Evolutionary conservation across 2,888 invertebrate genomes (phyloP).

Genomic region (Ophion slaviceki): DNA sequence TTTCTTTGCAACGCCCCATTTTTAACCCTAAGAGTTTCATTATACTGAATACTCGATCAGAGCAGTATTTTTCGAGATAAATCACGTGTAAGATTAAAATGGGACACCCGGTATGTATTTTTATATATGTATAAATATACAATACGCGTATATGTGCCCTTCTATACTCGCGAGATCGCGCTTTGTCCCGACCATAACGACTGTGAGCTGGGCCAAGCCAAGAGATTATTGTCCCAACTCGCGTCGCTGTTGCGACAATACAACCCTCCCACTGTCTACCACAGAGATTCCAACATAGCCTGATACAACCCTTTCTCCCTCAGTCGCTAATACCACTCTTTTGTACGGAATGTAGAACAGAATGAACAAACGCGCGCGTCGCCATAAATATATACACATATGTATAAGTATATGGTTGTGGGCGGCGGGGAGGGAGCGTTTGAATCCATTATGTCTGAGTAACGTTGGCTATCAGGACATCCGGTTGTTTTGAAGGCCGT

Average conservation of each 20-base stretch:
- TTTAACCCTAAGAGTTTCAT: too few relatives aligned
- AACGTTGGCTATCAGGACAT: too few relatives aligned
- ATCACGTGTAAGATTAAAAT: too few relatives aligned
- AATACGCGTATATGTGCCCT: background rate
- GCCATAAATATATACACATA: too few relatives aligned
- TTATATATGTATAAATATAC: background rate
- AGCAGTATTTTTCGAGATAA: too few relatives aligned
- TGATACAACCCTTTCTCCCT: slow-evolving; percentile 28
- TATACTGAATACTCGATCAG: too few relatives aligned
- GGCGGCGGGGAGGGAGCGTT: too few relatives aligned
- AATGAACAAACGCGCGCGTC: slow-evolving; percentile 35
- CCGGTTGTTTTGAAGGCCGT: too few relatives aligned
- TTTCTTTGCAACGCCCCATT: too few relatives aligned
- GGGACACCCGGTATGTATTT: background rate
- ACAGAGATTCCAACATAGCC: slow-evolving; percentile 51
- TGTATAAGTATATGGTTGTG: background rate
- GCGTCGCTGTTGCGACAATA: slow-evolving; percentile 51
- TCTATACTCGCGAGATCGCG: slow-evolving; percentile 36
- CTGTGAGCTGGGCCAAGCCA: slow-evolving; percentile 26
- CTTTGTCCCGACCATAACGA: slow-evolving; percentile 56
- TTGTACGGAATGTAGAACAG: slow-evolving; percentile 55
- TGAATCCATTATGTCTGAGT: too few relatives aligned
- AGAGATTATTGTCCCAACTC: slow-evolving; percentile 62
- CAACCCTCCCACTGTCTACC: slow-evolving; percentile 46
- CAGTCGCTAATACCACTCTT: slow-evolving; percentile 44